A percentile compares a stretch with the other conserved stretches of the same genome.
Conservation (phyloP, 2,797 vertebrate species). For the Prunella strophiata region DNA sequence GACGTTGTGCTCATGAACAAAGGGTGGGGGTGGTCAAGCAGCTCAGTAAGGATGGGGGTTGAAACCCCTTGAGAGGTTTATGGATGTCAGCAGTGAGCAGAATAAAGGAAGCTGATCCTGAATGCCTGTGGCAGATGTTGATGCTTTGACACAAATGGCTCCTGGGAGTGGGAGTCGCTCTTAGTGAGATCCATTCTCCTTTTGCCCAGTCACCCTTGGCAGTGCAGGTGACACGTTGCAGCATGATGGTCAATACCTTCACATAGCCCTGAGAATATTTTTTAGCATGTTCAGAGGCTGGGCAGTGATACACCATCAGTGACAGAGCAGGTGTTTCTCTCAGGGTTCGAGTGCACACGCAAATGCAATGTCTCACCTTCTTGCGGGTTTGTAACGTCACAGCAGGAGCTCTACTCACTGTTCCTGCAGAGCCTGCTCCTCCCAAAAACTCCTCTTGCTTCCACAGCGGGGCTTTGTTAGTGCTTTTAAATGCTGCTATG, state of each 20-base stretch:
- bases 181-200: background rate
- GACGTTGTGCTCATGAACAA: rapidly evolving
- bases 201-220: background rate
- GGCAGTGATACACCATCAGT: background rate
- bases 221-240: background rate
- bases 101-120: background rate
- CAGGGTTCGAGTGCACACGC: background rate
- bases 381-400: background rate
- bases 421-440: background rate
- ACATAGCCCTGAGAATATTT: background rate
- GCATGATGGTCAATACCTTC: background rate
- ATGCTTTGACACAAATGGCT: background rate
- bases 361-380: background rate
- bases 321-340: background rate
- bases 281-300: background rate
- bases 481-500: background rate
- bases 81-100: background rate
- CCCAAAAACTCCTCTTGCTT: background rate
- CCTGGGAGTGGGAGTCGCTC: background rate
- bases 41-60: background rate
- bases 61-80: background rate
- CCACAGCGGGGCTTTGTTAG: background rate
- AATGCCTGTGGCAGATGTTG: background rate
- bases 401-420: background rate
- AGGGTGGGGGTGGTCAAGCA: background rate